Evolutionary conservation across 2,888 invertebrate species (phyloP), one percentile per base, ranked within the genome.

Genomic region (Spisula solida): DNA sequence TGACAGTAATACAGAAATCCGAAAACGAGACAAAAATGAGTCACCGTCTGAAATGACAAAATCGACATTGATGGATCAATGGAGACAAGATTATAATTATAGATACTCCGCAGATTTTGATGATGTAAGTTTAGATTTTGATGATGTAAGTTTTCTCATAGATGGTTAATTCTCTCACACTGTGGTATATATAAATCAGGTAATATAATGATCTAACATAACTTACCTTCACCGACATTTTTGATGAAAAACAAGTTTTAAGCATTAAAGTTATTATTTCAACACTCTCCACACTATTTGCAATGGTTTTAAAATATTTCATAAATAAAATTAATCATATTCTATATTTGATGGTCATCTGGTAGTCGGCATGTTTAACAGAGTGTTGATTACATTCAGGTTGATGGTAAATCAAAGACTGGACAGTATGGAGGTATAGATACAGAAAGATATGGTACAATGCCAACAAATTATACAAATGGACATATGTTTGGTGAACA

Each of bases 391-490:
- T 31, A 34, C 14, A 6, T 75, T 16, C 75, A 91, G 91, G 31
- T 88, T 48, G 91, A 91, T 79, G 56, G 82, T 25, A 91, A 91
- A 56, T 82, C 80, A 20, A 91, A 91, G 82, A 88, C 90, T 56
- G 91, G 88, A 47, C 79, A 85, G 6, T 91, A 91, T 80, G 88
- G 86, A 25, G 80, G 88, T 14, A 82, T 81, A 80, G 89, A 99
- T 96, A 97, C 98, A 91, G 98, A 98, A 0, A 98, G 98, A 95
- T 98, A 98, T 96, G 98, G 98, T 80, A 98, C 98, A 10, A 98
- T 98, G 96, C 97, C 99, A 41, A 98, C 88, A 16, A 85, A 81
- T 55, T 56, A 84, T 41, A 85, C 88, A 29, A 90, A 88, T 55
- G 88, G 88, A n/a, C 85, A 88, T 55, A 83, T 88, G 29, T 90